phyloP scores from a whole-genome alignment of 1,140 invertebrate genomes.

The Andricus grossulariae region DNA sequence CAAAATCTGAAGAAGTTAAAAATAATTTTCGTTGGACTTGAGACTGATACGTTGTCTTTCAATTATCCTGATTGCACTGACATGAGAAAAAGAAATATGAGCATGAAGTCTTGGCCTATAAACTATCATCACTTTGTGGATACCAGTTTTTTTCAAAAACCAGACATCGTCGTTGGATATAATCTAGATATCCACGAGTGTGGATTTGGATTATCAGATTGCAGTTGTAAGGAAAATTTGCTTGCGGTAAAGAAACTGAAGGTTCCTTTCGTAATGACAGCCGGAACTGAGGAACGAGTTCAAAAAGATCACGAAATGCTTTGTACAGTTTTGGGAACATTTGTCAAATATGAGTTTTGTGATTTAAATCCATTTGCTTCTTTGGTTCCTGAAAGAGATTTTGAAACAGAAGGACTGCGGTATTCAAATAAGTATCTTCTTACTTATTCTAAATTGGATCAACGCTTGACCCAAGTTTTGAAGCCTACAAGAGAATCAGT shows the following conservation, averaged over 20 bases:
- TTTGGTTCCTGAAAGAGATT: no score
- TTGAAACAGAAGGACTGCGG: no score
- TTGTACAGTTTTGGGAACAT: not conserved
- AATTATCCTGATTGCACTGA: not conserved
- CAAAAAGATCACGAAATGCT: conserved; percentile 2
- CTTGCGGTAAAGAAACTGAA: not conserved
- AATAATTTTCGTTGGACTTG: not conserved
- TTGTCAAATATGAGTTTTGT: no score
- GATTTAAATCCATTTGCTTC: no score
- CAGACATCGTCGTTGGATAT: not conserved
- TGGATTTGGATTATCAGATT: not conserved
- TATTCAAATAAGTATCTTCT: no score
- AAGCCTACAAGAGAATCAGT: no score
- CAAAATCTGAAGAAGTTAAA: not conserved
- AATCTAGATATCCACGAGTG: conserved; percentile 15
- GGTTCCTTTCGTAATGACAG: not conserved
- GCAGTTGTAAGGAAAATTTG: not conserved
- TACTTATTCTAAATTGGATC: no score
- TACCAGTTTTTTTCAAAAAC: not conserved
- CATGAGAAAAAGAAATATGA: not conserved
- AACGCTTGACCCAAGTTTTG: no score
- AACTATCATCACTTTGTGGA: not conserved
- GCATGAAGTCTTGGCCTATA: not conserved
- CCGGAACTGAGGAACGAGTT: not conserved
- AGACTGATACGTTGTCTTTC: no score